phyloP scores from a whole-genome alignment of 2,113 vertebrate species.

The Lethenteron reissneri region DNA sequence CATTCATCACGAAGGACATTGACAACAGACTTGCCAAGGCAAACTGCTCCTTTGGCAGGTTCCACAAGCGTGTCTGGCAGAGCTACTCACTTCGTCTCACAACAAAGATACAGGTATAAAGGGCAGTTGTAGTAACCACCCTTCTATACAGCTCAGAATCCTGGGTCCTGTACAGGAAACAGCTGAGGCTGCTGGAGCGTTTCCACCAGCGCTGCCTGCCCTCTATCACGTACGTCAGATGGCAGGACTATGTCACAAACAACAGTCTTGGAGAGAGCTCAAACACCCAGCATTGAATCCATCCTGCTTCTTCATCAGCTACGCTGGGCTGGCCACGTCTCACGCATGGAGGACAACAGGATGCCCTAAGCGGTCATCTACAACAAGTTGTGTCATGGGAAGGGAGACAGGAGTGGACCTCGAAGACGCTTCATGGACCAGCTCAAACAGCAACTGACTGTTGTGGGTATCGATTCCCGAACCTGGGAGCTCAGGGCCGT shows the following conservation, averaged over 20 bases:
- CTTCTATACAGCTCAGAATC: not conserved
- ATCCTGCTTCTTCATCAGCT: not conserved
- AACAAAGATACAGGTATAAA: not conserved
- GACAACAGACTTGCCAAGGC: too few species aligned
- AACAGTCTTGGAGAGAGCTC: not conserved
- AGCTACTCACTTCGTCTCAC: not conserved
- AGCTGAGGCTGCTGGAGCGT: not conserved
- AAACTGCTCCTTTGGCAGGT: too few species aligned
- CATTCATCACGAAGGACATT: too few species aligned
- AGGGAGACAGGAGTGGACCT: not conserved
- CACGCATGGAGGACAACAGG: not conserved
- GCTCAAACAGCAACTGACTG: not conserved
- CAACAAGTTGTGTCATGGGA: not conserved
- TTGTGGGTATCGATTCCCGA: too few species aligned
- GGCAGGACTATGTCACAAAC: conserved; percentile 1
- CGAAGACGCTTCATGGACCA: not conserved
- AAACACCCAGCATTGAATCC: not conserved
- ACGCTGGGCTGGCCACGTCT: not conserved
- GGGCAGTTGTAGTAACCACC: conserved; percentile 1
- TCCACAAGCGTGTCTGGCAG: not conserved
- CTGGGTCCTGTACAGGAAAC: not conserved
- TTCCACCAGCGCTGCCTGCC: not conserved
- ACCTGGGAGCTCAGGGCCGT: not conserved
- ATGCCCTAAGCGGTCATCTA: too few species aligned
- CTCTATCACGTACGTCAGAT: not conserved